Base-by-base conservation (phyloP, 1,140 invertebrate species). In the Acarapis woodi region DNA sequence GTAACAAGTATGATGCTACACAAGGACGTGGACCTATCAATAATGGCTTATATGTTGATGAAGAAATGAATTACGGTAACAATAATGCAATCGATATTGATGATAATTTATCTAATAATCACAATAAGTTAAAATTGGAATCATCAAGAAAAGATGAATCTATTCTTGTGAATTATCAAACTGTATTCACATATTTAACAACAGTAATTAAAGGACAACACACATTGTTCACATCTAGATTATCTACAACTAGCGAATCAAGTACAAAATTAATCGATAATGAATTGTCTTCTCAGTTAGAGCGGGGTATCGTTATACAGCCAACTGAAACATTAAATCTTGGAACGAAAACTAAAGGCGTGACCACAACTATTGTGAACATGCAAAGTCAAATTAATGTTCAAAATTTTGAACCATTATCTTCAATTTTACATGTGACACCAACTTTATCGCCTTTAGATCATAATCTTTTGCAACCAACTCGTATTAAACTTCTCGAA, bases 141-240 rank as follows among this genome's bases (percentile, higher is more conserved):
- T n/a, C n/a, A n/a, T n/a, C n/a, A n/a, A n/a, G 14, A 24, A 18
- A n/a, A 18, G 25, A 25, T 25, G 34, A 18, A 28, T 14, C 43
- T 8, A 34, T 43, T 31, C 34, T 32, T 2, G 24, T 44, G 9
- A 46, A 38, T 35, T 45, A 40, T 28, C 22, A 26, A 12, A 45
- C 44, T 8, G 42, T 34, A 18, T 45, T 45, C 31, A 45, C 44
- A 10, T 45, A 45, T 31, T 38, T 45, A 20, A 45, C 44, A 15
- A 45, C 44, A 4, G 44, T 45, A 8, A 33, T 45, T 22, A 22
- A 38, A 19, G 44, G 44, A 12, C 37, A 24, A 28, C 44, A 45
- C 26, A 45, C 44, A 2, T 21, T 42, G 3, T 14, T 33, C 14
- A 30, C 42, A 12, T 37, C 21, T 16, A 19, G 38, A 4, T 43